phyloP scores from a whole-genome alignment of 1,140 invertebrate genomes.

The Drosophila pachea region DNA sequence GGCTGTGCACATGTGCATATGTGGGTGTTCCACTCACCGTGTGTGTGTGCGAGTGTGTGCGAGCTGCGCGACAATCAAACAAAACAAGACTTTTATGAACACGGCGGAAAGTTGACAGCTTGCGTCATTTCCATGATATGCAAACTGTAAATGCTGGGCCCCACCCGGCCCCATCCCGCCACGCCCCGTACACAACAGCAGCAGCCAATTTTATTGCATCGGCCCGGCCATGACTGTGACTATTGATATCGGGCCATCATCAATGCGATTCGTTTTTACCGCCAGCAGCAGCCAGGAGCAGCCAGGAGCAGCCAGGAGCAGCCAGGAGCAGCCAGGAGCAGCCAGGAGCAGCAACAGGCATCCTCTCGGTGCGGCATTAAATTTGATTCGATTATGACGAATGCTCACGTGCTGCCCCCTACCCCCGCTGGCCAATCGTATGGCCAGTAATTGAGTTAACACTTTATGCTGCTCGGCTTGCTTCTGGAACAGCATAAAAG shows the following conservation, averaged over 20 bases:
- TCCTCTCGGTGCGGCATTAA: conserved; percentile 29
- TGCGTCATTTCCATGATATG: conserved; percentile 73
- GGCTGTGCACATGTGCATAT: conserved; percentile 36
- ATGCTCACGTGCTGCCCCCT: conserved; percentile 42
- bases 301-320: conserved; percentile 21
- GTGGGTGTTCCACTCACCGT: conserved; percentile 1
- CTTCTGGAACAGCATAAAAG: too few species aligned
- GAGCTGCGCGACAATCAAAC: conserved; percentile 64
- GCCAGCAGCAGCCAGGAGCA: conserved; percentile 20
- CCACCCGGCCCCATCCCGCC: background rate
- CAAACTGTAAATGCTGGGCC: conserved; percentile 43
- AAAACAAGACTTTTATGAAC: conserved; percentile 76
- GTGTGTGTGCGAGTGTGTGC: conserved; percentile 15
- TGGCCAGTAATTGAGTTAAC: too few species aligned
- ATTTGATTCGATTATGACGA: conserved; percentile 50
- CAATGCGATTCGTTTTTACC: conserved; percentile 41
- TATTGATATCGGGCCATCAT: conserved; percentile 52
- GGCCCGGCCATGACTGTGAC: conserved; percentile 16
- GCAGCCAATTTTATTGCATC: conserved; percentile 67
- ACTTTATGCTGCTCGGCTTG: too few species aligned
- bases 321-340: conserved; percentile 20
- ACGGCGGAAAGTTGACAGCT: conserved; percentile 77
- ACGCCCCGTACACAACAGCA: background rate
- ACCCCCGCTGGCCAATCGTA: background rate
- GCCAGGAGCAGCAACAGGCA: conserved; percentile 30